Evolutionary conservation across 1,140 invertebrate species (phyloP).

Genomic region (Mesaphorura yosii): DNA sequence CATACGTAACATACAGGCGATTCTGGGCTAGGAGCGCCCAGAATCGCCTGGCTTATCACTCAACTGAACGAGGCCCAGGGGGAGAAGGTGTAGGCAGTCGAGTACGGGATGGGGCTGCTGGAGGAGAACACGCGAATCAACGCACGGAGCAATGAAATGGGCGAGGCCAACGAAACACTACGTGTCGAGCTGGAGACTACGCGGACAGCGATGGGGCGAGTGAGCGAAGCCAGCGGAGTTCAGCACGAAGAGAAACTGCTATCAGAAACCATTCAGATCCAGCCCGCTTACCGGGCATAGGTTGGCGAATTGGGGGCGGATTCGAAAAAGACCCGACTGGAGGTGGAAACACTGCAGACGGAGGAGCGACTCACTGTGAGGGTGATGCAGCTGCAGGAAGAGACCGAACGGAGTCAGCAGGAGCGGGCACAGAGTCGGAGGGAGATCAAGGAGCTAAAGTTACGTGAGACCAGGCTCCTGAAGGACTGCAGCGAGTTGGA

Average conservation of each 20-base stretch:
- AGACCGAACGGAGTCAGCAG: conserved; percentile 64
- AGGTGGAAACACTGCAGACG: conserved; percentile 46
- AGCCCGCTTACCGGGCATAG: conserved; percentile 81
- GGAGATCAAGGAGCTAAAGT: conserved; percentile 80
- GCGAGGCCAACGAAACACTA: conserved; percentile 69
- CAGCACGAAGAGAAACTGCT: conserved; percentile 92
- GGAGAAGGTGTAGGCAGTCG: conserved; percentile 91
- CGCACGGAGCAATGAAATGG: conserved; percentile 71
- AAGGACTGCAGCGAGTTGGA: conserved; percentile 92
- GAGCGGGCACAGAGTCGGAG: conserved; percentile 63
- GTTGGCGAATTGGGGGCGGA: conserved; percentile 88
- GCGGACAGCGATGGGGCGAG: conserved; percentile 89
- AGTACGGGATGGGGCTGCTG: conserved; percentile 68
- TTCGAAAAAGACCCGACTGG: conserved; percentile 35
- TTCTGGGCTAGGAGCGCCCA: too few relatives aligned
- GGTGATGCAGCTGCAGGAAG: conserved; percentile 65
- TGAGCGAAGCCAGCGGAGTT: conserved; percentile 88
- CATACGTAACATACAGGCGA: too few relatives aligned
- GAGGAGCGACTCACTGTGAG: conserved; percentile 61
- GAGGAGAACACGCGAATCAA: conserved; percentile 84
- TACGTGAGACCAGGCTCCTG: conserved; percentile 75
- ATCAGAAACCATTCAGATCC: conserved; percentile 80
- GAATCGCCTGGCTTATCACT: conserved; percentile 65
- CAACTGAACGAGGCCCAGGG: conserved; percentile 87
- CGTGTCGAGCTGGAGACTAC: conserved; percentile 85